These are phyloP conservation scores for Alcedo atthis DNA, from an alignment of 2,797 vertebrate species.

Conservation along the genomic window DNA sequence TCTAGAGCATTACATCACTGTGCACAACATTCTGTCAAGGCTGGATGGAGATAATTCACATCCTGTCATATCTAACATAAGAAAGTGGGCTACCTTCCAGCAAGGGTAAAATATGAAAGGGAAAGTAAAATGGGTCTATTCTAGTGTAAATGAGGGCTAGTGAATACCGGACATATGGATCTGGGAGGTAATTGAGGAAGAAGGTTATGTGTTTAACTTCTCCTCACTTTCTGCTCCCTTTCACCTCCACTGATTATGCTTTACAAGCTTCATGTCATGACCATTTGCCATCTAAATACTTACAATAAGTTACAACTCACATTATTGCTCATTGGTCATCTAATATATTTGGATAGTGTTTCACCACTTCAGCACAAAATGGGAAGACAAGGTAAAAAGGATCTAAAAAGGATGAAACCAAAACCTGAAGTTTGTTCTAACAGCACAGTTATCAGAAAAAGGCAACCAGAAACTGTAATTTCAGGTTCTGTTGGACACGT, in stretches of 20 bases:
- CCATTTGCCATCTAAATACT: background rate
- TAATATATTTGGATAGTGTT: background rate
- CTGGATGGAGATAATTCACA: slow-evolving; percentile 63
- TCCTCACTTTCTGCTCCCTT: background rate
- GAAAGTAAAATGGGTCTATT: slow-evolving; percentile 52
- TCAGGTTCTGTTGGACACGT: background rate
- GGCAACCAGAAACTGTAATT: background rate
- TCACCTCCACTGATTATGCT: background rate
- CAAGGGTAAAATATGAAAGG: slow-evolving; percentile 47
- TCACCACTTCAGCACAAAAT: background rate
- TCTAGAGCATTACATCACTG: slow-evolving; percentile 50
- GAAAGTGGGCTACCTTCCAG: slow-evolving; percentile 41
- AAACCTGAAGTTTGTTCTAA: background rate
- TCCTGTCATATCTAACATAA: slow-evolving; percentile 52
- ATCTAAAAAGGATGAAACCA: background rate
- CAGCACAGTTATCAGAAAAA: background rate
- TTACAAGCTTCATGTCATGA: slow-evolving; percentile 9
- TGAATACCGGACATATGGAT: background rate
- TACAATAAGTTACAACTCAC: fast-evolving
- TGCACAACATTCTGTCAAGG: slow-evolving; percentile 21
- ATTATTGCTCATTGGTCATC: fast-evolving
- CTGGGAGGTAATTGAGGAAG: background rate
- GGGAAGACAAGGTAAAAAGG: background rate
- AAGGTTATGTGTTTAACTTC: background rate
- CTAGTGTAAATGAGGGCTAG: background rate